Evolutionary conservation across 2,113 vertebrate genomes (phyloP), one percentile per base, ranked within the genome.

Genomic region (Pseudorhombus dupliciocellatus): DNA sequence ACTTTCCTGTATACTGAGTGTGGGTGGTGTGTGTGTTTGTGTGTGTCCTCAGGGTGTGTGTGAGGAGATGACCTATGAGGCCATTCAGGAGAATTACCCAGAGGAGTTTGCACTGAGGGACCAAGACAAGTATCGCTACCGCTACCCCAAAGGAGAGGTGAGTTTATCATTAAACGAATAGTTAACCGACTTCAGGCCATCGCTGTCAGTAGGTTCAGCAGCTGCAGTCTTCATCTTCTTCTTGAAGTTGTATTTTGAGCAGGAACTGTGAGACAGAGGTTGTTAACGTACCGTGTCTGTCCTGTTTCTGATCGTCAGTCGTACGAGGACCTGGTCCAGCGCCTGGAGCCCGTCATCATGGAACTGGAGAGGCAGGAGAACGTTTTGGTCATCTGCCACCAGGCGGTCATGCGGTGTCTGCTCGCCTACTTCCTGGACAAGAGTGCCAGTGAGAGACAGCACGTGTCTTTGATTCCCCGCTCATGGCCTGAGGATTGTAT

Each of bases 331-430:
- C 87, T 98, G 66, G 96, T 97, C 57, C 96, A 97, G 84, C 92
- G 96, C 5, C 76, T 98, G 89, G 96, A 97, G 83, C 96, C 96
- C 0, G 96, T 97, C 66, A 97, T 98, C 90, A 97, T 97, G 96
- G 96, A 97, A 90, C 91, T 98, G 91, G 96, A 97, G 86, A 68
- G 96, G 22, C 96, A 98, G 89, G 96, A 97, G 92, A 97, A 98
- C 11, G 95, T 98, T 0, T 34, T 98, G 55, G 96, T 98, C 12
- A 81, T 97, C 44, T 97, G 96, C 69, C 96, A 97, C 70, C 96
- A 97, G 87, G 96, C 96, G 0, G 95, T 96, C 2, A 97, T 97
- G 96, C 91, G 96, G 4, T 98, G 96, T 79, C 92, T 98, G 83
- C 91, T 98, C 28, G 96, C 96, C 1, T 98, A 98, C 83, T 97